Evolutionary conservation across 2,797 vertebrate species (phyloP), one percentile per base, ranked within the genome.

Genomic region (Psittacula echo): DNA sequence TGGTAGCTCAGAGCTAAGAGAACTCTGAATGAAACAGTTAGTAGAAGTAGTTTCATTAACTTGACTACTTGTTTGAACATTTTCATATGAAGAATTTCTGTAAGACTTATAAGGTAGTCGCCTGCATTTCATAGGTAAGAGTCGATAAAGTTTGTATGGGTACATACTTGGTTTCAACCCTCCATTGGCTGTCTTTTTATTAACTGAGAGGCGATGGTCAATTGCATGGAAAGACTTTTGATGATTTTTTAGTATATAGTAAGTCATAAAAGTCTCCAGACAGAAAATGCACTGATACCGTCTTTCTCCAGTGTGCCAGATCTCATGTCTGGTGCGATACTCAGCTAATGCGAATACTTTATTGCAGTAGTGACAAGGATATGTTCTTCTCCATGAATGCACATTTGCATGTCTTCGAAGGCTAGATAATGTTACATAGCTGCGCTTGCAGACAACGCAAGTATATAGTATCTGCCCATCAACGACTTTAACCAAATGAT

Each of bases 211-310:
- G 79, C 97, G 98, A 51, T 99, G 99, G 93, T 99, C 99, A 85
- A 99, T 99, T 87, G 99, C 99, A 58, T 99, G 99, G 97, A 99
- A 99, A 90, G 99, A 98, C 96, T 99, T 99, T 97, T 99, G 99
- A 92, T 99, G 99, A 96, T 99, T 99, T 97, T 99, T 99, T 66
- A 99, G 98, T 93, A 99, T 99, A 85, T 99, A 99, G 89, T 99
- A 99, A 39, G 99, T 99, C 99, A 99, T 99, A 96, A 99, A 99
- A 27, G 99, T 99, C 97, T 99, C 99, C 42, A 99, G 97, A 94
- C 99, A 99, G 97, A 99, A 99, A 94, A 99, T 99, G 96, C 99
- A 99, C 96, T 99, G 99, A 91, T 99, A 99, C 3, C 99, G 98
- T 27, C 99, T 98, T 90, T 99, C 99, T 29, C 99, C 99, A 1